Evolutionary conservation across 2,113 vertebrate species (phyloP).

Genomic region (Dicaeum eximium): DNA sequence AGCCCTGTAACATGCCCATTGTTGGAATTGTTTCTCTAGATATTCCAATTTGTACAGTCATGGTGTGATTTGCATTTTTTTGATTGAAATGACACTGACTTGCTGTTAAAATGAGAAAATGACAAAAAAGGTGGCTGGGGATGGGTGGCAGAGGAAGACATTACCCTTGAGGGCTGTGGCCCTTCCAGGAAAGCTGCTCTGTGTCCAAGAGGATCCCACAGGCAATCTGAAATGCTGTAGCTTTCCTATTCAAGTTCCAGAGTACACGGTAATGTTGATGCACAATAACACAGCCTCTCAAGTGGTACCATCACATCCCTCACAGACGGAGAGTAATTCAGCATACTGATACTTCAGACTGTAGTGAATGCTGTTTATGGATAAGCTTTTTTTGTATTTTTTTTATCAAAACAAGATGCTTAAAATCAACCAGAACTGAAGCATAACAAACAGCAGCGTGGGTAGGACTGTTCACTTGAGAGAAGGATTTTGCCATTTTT

Average conservation of each 20-base stretch:
- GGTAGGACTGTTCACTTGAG: neutral
- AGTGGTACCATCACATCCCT: neutral
- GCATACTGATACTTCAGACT: slow-evolving; percentile 9
- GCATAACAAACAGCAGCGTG: neutral
- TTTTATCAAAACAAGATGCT: slow-evolving; percentile 9
- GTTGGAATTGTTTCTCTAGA: neutral
- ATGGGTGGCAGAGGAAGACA: neutral
- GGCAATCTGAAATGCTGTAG: neutral
- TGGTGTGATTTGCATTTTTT: neutral
- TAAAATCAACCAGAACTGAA: neutral
- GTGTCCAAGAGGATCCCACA: neutral
- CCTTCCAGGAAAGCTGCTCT: neutral
- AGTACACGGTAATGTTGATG: neutral
- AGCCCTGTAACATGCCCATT: neutral
- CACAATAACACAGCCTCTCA: neutral
- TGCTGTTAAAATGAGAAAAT: neutral
- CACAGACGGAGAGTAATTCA: slow-evolving; percentile 37
- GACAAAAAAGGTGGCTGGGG: neutral
- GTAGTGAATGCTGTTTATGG: slow-evolving; percentile 1
- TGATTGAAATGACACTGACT: neutral
- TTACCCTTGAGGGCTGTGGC: neutral
- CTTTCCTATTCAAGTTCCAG: neutral
- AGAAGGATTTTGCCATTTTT: neutral
- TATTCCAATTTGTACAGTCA: neutral
- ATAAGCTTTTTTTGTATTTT: neutral